These are phyloP conservation scores for Euura lappo DNA, from an alignment of 1,140 invertebrate genomes.

Conservation along the genomic window DNA sequence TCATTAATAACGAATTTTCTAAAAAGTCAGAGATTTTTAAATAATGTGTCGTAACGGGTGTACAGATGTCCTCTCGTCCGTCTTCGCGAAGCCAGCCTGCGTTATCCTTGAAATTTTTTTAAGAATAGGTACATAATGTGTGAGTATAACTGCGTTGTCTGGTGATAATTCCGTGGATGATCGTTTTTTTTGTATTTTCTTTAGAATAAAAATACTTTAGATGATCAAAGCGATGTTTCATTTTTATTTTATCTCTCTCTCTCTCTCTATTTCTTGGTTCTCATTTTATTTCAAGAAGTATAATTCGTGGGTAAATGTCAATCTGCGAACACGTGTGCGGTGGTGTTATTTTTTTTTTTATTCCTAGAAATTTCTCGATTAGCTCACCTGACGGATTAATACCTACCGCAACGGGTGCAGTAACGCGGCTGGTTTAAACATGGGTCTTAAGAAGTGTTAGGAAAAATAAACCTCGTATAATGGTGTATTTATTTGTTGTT, in stretches of 20 bases:
- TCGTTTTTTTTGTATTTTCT: neutral
- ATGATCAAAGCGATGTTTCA: neutral
- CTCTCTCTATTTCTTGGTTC: neutral
- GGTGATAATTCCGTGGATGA: neutral
- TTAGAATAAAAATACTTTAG: neutral
- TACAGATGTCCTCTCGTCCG: no score
- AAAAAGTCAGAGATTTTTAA: no score
- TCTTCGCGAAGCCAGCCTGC: neutral
- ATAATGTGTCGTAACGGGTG: no score
- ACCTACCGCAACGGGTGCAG: neutral
- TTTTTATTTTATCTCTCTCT: neutral
- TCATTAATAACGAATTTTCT: no score
- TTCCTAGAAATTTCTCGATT: neutral
- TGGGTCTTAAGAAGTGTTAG: neutral
- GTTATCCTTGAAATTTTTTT: neutral
- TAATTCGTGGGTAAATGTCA: no score
- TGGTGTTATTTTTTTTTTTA: neutral
- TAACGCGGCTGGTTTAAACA: neutral
- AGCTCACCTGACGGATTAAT: neutral
- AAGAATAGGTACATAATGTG: neutral
- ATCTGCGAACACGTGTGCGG: no score
- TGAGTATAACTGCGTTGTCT: neutral
- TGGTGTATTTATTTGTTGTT: slow-evolving; percentile 1
- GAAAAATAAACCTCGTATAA: neutral
- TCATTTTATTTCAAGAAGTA: no score